Conservation (phyloP, 2,797 vertebrate genomes). For the Hypotaenidia philippensis region DNA sequence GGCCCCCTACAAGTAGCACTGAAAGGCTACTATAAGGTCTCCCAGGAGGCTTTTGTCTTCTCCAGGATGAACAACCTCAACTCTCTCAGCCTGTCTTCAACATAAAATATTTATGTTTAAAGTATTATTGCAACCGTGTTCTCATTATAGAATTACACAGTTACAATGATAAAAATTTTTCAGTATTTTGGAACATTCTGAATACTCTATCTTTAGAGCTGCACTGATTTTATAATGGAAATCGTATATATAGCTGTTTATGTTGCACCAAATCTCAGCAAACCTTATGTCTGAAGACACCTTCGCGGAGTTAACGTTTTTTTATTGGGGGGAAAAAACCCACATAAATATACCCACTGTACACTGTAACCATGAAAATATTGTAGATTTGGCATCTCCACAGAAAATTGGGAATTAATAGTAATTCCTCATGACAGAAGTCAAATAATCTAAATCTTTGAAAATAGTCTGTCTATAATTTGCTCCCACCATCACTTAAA, state of each 20-base stretch:
- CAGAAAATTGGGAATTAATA: not conserved
- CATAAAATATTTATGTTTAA: not conserved
- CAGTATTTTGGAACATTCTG: not conserved
- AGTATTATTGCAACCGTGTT: not conserved
- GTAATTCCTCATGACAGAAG: not conserved
- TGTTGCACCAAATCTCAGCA: not conserved
- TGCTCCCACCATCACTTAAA: not conserved
- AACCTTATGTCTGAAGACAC: not conserved
- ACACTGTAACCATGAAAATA: not conserved
- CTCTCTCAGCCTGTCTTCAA: no score
- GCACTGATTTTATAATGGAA: not conserved
- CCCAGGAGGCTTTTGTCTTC: no score
- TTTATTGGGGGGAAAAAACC: not conserved
- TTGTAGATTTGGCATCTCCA: not conserved
- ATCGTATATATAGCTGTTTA: not conserved
- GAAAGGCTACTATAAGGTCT: no score
- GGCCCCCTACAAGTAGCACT: no score
- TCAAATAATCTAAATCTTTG: not conserved
- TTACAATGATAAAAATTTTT: not conserved
- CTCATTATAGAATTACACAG: not conserved
- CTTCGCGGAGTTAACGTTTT: not conserved
- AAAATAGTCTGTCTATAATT: not conserved
- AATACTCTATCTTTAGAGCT: not conserved
- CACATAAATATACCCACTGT: not conserved
- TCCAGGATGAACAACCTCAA: no score